A percentile compares a stretch with the other conserved stretches of the same genome.
Evolutionary conservation across 2,113 vertebrate genomes (phyloP).

Genomic region (Pomatostomus ruficeps): DNA sequence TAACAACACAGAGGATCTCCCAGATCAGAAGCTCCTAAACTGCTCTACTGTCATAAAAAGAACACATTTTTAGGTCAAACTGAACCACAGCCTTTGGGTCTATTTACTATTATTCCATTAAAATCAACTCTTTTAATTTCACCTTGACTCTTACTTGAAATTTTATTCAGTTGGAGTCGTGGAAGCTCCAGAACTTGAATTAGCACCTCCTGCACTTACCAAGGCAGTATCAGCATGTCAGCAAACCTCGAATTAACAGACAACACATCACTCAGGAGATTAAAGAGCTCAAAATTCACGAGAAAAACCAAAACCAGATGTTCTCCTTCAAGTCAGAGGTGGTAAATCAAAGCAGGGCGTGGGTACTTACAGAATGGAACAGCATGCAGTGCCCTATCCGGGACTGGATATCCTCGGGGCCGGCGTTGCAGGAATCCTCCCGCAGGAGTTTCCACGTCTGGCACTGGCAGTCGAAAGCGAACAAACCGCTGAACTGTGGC

Average conservation of each 20-base stretch:
- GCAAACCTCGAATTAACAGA: background rate
- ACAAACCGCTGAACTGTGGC: constrained; percentile 96
- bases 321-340: background rate
- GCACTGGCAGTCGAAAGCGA: constrained; percentile 90
- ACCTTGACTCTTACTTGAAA: background rate
- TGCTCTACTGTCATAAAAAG: background rate
- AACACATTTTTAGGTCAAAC: background rate
- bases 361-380: constrained; percentile 86
- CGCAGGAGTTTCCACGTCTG: constrained; percentile 91
- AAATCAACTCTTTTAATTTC: background rate
- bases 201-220: background rate
- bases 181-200: background rate
- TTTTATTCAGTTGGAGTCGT: background rate
- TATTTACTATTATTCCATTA: background rate
- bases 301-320: background rate
- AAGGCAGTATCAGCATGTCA: background rate
- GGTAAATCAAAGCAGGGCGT: background rate
- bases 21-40: background rate
- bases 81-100: background rate
- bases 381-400: constrained; percentile 99
- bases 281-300: background rate
- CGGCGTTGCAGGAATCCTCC: constrained; percentile 97
- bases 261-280: background rate
- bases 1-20: background rate
- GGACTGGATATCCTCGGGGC: constrained; percentile 95